These are phyloP conservation scores for Sterrhoptilus dennistouni DNA, from an alignment of 2,113 vertebrate genomes.

Conservation along the genomic window DNA sequence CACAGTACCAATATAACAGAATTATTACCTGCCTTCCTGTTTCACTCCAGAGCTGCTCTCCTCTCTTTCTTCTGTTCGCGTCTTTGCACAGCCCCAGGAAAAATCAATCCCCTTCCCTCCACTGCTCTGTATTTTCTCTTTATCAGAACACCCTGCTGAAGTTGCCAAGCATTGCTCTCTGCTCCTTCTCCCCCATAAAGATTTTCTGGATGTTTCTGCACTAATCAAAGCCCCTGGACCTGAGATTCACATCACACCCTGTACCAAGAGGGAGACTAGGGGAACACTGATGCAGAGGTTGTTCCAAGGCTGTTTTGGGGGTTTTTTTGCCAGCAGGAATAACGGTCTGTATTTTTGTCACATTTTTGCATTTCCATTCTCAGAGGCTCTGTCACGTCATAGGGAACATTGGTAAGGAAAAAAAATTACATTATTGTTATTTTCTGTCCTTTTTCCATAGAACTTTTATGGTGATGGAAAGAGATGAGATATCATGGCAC, in stretches of 20 bases:
- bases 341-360: background rate
- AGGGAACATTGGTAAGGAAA: background rate
- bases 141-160: background rate
- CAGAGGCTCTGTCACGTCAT: background rate
- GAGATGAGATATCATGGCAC: background rate
- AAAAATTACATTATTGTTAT: background rate
- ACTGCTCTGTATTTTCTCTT: background rate
- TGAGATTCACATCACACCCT: background rate
- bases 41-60: background rate
- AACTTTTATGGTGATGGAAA: background rate
- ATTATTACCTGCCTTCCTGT: background rate
- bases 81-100: background rate
- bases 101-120: background rate
- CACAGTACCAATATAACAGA: background rate
- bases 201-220: background rate
- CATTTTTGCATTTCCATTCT: background rate
- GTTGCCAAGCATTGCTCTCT: background rate
- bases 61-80: background rate
- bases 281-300: background rate
- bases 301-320: background rate
- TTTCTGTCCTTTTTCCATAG: background rate
- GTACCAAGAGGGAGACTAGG: background rate
- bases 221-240: background rate
- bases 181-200: background rate
- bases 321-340: background rate